Base-by-base conservation (phyloP, 2,888 invertebrate genomes). In the Leptopilina syphax region DNA sequence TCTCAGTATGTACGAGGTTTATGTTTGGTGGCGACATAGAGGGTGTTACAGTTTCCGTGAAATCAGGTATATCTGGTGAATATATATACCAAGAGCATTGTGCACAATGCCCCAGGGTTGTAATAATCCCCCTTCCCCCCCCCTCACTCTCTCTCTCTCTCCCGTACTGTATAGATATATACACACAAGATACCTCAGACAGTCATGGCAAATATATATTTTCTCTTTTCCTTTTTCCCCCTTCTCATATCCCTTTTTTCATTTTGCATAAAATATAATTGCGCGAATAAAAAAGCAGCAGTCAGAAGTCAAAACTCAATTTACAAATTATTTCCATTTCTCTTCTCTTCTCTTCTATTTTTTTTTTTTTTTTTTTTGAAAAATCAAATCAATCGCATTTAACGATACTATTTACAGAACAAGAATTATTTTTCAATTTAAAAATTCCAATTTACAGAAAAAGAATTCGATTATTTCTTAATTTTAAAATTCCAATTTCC, bases 1-100 rank as follows among this genome's bases (percentile, higher is more conserved):
- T 73, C 73, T 57, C 73, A 34, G 73, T 27, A 50, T 27, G 57
- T 13, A 73, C 34, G 34, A 54, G 50, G 70, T 34, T 73, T 73
- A 50, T 54, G 57, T 73, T 65, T 73, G 70, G 73, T 57, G 57
- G 73, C 54, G 73, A 73, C 73, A 73, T 34, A 73, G 54, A 57
- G 54, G 54, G 57, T 54, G 73, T 73, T 57, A 57, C 57, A 57
- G 73, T 57, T 54, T 73, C 54, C 27, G 34, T 73, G 54, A 57
- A 73, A 54, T 57, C 73, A 73, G 34, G 54, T 54, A 54, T 73
- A 57, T 54, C 54, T 57, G 73, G 24, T 34, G 54, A 27, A 18
- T 18, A 57, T 73, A 54, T 73, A 60, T 8, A 47, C 47, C 41
- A 41, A 47, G 8, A 57, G n/a, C 54, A 57, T 54, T 34, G 4